phyloP scores from a whole-genome alignment of 2,888 invertebrate genomes.

The Phortica okadai region DNA sequence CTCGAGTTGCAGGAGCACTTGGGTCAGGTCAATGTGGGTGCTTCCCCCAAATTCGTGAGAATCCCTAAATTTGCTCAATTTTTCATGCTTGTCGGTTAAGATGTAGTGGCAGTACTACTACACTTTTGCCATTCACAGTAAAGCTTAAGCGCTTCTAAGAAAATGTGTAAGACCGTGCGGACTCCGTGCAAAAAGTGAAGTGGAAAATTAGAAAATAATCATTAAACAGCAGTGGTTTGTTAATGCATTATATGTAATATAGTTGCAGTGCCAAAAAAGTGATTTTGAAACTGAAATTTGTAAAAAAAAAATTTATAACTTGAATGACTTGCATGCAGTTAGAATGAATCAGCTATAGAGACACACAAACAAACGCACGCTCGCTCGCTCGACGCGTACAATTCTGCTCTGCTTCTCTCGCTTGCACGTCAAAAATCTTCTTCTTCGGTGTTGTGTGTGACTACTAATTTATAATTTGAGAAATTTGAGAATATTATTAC shows the following conservation, averaged over 20 bases:
- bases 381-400: conserved; percentile 11
- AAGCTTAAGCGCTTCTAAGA: no score
- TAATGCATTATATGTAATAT: background rate
- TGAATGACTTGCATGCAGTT: conserved; percentile 15
- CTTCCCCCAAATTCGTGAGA: no score
- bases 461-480: background rate
- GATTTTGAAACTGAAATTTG: background rate
- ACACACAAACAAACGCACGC: background rate
- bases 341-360: conserved; percentile 22
- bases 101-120: no score
- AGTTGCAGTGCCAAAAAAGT: background rate
- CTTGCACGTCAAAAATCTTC: background rate
- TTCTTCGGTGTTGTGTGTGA: background rate
- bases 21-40: no score
- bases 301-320: background rate
- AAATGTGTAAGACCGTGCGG: no score
- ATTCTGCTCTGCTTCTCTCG: background rate
- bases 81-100: no score
- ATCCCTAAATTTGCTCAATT: no score
- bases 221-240: no score
- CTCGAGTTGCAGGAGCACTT: no score
- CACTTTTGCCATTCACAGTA: no score
- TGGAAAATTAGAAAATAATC: no score
- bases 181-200: no score
- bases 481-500: background rate